Conservation (phyloP, 2,888 invertebrate genomes). For the Congeria kusceri region DNA sequence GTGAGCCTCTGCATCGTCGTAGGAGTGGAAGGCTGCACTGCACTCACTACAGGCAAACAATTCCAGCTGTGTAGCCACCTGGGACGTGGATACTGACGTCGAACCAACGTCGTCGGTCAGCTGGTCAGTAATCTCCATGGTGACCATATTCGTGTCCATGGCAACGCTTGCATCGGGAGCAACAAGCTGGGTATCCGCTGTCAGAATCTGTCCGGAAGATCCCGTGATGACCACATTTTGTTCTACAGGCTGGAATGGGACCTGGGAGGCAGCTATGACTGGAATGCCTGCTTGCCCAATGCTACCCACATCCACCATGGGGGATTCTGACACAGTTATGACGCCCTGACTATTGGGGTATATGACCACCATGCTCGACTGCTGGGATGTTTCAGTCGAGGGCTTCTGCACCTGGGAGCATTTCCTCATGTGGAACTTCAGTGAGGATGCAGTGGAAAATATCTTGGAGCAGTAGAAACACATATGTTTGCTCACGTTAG, state of each 20-base stretch:
- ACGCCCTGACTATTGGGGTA: background rate
- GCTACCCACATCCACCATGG: background rate
- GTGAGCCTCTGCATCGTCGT: slow-evolving; percentile 67
- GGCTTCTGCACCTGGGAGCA: slow-evolving; percentile 44
- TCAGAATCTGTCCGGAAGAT: too few species aligned
- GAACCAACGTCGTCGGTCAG: background rate
- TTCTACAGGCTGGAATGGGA: too few species aligned
- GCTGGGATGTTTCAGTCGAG: background rate
- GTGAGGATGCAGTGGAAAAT: slow-evolving; percentile 62
- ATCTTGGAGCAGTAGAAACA: slow-evolving; percentile 65
- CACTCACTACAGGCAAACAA: slow-evolving; percentile 76
- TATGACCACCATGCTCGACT: background rate
- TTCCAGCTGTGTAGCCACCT: slow-evolving; percentile 41
- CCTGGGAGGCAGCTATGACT: too few species aligned
- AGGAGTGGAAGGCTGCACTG: slow-evolving; percentile 61
- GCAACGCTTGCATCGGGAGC: slow-evolving; percentile 4
- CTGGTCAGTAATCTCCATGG: background rate
- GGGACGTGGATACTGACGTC: background rate
- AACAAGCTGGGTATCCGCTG: background rate
- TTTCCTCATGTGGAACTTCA: slow-evolving; percentile 66
- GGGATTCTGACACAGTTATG: slow-evolving; percentile 12
- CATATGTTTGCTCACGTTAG: slow-evolving; percentile 66
- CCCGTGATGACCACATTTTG: too few species aligned
- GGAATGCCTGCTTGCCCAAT: background rate
- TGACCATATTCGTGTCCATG: slow-evolving; percentile 10